Percentiles rank a stretch among this genome's conserved stretches.
Conservation (phyloP, 2,888 invertebrate genomes). For the Drosophila infuscata region DNA sequence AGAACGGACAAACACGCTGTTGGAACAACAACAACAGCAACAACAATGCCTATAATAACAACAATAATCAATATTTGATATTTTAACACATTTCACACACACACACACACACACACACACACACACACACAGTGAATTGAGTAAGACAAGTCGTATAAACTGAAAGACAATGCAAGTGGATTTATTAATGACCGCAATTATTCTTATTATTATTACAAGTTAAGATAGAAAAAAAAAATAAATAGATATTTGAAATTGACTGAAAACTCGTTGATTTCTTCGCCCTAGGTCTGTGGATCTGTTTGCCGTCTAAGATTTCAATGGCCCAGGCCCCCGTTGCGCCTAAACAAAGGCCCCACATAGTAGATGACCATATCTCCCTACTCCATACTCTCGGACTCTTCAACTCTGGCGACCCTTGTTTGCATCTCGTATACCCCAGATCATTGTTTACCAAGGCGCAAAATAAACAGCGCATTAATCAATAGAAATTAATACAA, state of each 20-base stretch:
- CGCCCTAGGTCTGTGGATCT: constrained; percentile 53
- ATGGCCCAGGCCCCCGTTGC: constrained; percentile 64
- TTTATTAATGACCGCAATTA: constrained; percentile 79
- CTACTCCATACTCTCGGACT: neutral
- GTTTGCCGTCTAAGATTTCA: constrained; percentile 66
- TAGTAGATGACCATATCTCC: constrained; percentile 32
- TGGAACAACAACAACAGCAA: constrained; percentile 31
- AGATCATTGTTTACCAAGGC: constrained; percentile 60
- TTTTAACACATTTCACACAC: constrained; percentile 75
- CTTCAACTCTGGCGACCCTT: constrained; percentile 39
- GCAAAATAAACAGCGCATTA: constrained; percentile 78
- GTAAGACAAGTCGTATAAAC: constrained; percentile 32
- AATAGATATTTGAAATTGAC: constrained; percentile 37
- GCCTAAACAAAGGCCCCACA: constrained; percentile 63
- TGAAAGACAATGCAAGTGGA: constrained; percentile 73
- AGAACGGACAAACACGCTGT: constrained; percentile 41
- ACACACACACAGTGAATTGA: neutral
- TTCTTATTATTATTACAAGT: constrained; percentile 77
- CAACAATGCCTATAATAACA: constrained; percentile 56
- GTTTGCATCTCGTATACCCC: constrained; percentile 31
- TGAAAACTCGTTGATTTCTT: constrained; percentile 70
- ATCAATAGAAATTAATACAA: constrained; percentile 76
- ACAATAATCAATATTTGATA: constrained; percentile 77
- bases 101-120: constrained; percentile 16
- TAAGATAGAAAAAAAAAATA: constrained; percentile 36